Base-by-base conservation (phyloP, 2,888 invertebrate genomes). In the Enchytraeus crypticus region DNA sequence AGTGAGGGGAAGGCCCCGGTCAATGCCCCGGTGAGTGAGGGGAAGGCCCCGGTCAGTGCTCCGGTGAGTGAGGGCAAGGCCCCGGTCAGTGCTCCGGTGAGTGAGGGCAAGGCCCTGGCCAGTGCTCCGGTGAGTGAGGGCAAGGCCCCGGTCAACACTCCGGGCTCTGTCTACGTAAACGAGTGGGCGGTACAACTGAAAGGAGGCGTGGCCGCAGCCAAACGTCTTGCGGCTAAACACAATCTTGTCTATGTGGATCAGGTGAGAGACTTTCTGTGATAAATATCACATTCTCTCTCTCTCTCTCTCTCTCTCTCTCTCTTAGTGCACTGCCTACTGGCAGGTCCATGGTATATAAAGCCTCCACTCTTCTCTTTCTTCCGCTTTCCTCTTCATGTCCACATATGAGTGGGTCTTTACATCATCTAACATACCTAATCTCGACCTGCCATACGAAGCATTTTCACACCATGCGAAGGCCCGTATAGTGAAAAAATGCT, bases 131-230 rank as follows among this genome's bases (percentile, higher is more conserved):
- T n/a, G n/a, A n/a, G n/a, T n/a, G n/a, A n/a, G n/a, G n/a, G n/a
- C n/a, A n/a, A n/a, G n/a, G n/a, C n/a, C 23, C 21, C 38, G 14
- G 11, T 32, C 43, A n/a, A 14, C 43, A 43, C 43, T n/a, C n/a
- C 14, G 8, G 33, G 3, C 8, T 14, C 51, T 34, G 32, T 56
- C 23, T 61, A 51, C 32, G 57, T 53, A 26, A 56, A 62, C 34
- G 38, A 62, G 55, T 62, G 62, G 62, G 62, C 59, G n/a, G 53
- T 62, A 3, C 18, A 34, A 3, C 59, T 62, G n/a, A 32, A 59
- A 0, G 62, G 62, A 1, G 59, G 62, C 1, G 62, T 51, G 56
- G 47, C 29, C 18, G 29, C 14, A 21, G 62, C 62, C 8, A 53
- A 29, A 38, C 27, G 33, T 21, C 47, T 62, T 11, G 62, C 62